Base-by-base conservation (phyloP, 2,113 vertebrate species). In the Psittacara wagleri region DNA sequence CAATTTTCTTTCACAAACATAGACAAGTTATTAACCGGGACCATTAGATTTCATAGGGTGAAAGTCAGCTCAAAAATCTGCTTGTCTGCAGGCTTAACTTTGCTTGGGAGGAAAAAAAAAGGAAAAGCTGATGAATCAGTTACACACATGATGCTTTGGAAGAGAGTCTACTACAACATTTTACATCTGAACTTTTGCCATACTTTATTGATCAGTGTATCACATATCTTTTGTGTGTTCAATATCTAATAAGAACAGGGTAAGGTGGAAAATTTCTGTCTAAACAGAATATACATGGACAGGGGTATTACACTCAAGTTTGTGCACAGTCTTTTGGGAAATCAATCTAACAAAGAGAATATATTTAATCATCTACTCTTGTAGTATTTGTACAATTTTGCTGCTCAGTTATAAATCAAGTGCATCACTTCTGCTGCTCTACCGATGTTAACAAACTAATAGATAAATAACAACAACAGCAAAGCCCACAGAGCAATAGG, bases 1-100 rank as follows among this genome's bases (percentile, higher is more conserved):
- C 95, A 96, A 95, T 97, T 97, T 97, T 97, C 94, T 97, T 97
- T 95, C 84, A 90, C 92, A 96, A 94, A 88, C 54, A 63, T 23
- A 96, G 91, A 89, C 85, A 98, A 95, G 94, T 95, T 97, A 97
- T 97, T 98, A 97, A 98, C 96, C 94, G 82, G 41, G 37, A 89
- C 88, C 69, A 89, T 95, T 95, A 91, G 83, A 96, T 88, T 96
- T 90, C 73, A 91, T 57, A 92, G 83, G 49, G 73, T 89, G 66
- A 93, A 96, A 97, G 81, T 95, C 94, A 93, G 76, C 51, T 83
- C 66, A 88, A 75, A 89, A 41, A 88, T 95, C 68, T 95, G 43
- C 54, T 92, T 94, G 75, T 91, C 79, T 96, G 27, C 55, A 86
- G 90, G 69, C 44, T 73, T 64, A 76, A 31, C 54, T 92, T 24